These are phyloP conservation scores for Echiichthys vipera DNA, from an alignment of 2,797 vertebrate species.

Conservation along the genomic window DNA sequence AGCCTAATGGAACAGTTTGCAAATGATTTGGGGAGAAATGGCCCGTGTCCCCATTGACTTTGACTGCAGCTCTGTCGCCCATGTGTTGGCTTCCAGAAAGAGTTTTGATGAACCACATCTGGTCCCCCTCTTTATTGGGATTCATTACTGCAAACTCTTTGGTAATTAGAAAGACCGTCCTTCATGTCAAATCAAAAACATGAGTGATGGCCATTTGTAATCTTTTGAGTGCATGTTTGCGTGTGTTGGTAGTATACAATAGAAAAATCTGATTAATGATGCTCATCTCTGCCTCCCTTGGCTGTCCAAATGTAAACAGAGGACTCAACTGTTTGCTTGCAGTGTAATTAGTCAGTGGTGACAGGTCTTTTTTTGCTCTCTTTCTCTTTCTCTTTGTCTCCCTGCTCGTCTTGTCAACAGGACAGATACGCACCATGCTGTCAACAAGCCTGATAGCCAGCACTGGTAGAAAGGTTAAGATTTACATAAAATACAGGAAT, in stretches of 20 bases:
- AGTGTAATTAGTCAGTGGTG: constrained; percentile 80
- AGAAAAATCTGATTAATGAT: constrained; percentile 80
- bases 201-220: constrained; percentile 77
- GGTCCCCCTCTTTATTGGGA: constrained; percentile 67
- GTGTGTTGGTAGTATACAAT: constrained; percentile 54
- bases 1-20: constrained; percentile 41
- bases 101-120: constrained; percentile 72
- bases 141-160: constrained; percentile 74
- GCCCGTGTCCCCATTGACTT: constrained; percentile 60
- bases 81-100: constrained; percentile 34
- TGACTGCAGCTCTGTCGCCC: constrained; percentile 50
- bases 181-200: constrained; percentile 76
- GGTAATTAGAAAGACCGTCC: constrained; percentile 73
- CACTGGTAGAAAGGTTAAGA: constrained; percentile 75
- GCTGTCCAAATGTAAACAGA: constrained; percentile 81
- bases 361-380: constrained; percentile 70
- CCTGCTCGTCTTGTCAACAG: constrained; percentile 72
- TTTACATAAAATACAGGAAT: constrained; percentile 81
- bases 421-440: constrained; percentile 71
- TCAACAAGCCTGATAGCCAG: constrained; percentile 78
- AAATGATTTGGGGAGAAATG: constrained; percentile 57
- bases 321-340: constrained; percentile 77
- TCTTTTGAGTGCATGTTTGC: constrained; percentile 53
- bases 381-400: constrained; percentile 55
- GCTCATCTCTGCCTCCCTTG: constrained; percentile 72